Conservation (phyloP, 2,113 vertebrate species). For the Piprites chloris region DNA sequence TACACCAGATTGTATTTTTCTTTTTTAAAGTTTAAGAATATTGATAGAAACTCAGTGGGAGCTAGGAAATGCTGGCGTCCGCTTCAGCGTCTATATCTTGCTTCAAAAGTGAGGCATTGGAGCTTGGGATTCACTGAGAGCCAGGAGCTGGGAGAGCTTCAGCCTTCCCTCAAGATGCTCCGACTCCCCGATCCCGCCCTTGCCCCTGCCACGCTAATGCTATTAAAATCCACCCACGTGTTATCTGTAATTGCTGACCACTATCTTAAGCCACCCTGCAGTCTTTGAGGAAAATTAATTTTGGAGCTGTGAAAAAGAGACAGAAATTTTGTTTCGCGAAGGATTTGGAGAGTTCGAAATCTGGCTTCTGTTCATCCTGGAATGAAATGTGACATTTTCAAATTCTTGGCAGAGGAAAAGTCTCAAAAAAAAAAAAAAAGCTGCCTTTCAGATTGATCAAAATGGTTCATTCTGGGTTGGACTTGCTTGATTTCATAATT, state of each 20-base stretch:
- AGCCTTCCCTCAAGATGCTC: not conserved
- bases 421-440: slow-evolving; percentile 39
- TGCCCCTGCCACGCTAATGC: not conserved
- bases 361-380: slow-evolving; percentile 62
- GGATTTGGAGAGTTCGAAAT: slow-evolving; percentile 36
- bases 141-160: not conserved
- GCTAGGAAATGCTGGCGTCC: slow-evolving; percentile 31
- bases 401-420: slow-evolving; percentile 51
- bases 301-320: slow-evolving; percentile 37
- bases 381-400: slow-evolving; percentile 67
- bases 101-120: not conserved
- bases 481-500: slow-evolving; percentile 43
- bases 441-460: slow-evolving; percentile 50
- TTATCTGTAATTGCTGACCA: slow-evolving; percentile 43
- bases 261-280: slow-evolving; percentile 10
- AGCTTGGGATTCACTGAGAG: slow-evolving; percentile 4
- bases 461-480: slow-evolving; percentile 47
- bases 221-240: not conserved
- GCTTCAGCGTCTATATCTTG: not conserved
- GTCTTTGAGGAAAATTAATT: slow-evolving; percentile 37
- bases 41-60: slow-evolving; percentile 63
- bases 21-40: slow-evolving; percentile 65
- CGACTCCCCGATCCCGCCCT: rapidly evolving
- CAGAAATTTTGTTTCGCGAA: slow-evolving; percentile 30
- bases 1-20: slow-evolving; percentile 63